Percentiles rank a stretch among this genome's conserved stretches.
phyloP scores from a whole-genome alignment of 1,140 invertebrate genomes.

The Drosophila leontia region DNA sequence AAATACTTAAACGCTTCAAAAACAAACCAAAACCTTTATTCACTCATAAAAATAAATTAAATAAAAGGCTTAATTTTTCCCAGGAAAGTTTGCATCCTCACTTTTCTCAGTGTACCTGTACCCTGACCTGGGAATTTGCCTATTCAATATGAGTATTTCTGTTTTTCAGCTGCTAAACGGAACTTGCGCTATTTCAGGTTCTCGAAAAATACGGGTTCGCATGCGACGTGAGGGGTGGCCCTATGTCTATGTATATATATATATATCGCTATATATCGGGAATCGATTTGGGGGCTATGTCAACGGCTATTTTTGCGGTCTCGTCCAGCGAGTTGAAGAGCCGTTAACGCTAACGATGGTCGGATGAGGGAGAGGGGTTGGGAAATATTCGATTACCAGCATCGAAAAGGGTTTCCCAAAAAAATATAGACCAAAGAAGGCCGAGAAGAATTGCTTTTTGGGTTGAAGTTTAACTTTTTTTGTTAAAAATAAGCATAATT shows the following conservation, averaged over 20 bases:
- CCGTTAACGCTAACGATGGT: slow-evolving; percentile 43
- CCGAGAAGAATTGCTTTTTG: slow-evolving; percentile 48
- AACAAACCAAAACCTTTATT: background rate
- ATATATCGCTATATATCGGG: slow-evolving; percentile 35
- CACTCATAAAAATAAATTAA: background rate
- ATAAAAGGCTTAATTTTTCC: no score
- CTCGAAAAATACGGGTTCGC: slow-evolving; percentile 60
- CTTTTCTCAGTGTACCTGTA: background rate
- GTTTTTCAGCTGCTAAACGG: slow-evolving; percentile 47
- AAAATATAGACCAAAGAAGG: slow-evolving; percentile 2
- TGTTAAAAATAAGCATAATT: slow-evolving; percentile 73
- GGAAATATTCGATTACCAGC: slow-evolving; percentile 78
- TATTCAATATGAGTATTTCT: slow-evolving; percentile 57
- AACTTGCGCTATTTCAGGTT: slow-evolving; percentile 67
- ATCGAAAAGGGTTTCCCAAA: slow-evolving; percentile 61
- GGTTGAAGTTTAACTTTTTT: slow-evolving; percentile 37
- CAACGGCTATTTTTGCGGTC: slow-evolving; percentile 69
- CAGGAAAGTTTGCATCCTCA: rapidly evolving
- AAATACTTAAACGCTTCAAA: no score
- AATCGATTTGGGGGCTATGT: slow-evolving; percentile 63
- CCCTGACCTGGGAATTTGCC: slow-evolving; percentile 52
- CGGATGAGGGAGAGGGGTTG: slow-evolving; percentile 4
- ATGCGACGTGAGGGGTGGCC: background rate
- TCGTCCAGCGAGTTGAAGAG: slow-evolving; percentile 67
- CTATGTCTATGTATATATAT: slow-evolving; percentile 26